Percentiles rank a stretch among this genome's conserved stretches.
phyloP scores from a whole-genome alignment of 2,113 vertebrate species.

The western clawed frog (Xenopus tropicalis) region DNA sequence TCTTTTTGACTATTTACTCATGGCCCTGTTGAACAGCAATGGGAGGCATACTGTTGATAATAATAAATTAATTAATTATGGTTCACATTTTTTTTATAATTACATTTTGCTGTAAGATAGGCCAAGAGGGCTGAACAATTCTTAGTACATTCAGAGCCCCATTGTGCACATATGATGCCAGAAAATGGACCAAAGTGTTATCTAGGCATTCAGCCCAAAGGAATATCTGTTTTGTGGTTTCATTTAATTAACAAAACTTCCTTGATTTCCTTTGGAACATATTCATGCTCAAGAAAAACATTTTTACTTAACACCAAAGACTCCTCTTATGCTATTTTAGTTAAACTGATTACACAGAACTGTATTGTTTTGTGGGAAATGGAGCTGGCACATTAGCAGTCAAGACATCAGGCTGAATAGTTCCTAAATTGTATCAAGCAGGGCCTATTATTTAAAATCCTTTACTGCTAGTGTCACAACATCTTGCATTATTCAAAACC shows the following conservation, averaged over 20 bases:
- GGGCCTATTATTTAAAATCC: conserved; percentile 63
- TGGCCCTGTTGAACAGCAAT: too few species aligned
- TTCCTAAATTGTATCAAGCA: conserved; percentile 61
- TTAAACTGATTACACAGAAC: conserved; percentile 55
- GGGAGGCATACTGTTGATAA: too few species aligned
- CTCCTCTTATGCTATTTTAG: conserved; percentile 57
- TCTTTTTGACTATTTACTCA: too few species aligned
- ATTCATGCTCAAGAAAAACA: background rate
- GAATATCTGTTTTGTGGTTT: background rate
- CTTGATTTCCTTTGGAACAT: background rate
- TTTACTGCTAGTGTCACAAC: conserved; percentile 63
- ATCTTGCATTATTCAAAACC: conserved; percentile 67
- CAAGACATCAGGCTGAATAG: conserved; percentile 57
- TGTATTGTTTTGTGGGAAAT: conserved; percentile 48
- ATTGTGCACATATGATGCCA: background rate
- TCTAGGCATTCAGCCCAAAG: background rate
- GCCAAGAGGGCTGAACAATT: too few species aligned
- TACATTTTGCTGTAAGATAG: too few species aligned
- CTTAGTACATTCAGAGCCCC: too few species aligned
- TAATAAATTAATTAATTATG: too few species aligned
- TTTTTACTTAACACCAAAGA: conserved; percentile 6
- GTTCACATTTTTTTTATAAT: too few species aligned
- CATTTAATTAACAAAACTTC: background rate
- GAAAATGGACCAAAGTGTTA: background rate
- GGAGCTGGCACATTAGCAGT: conserved; percentile 46